These are phyloP conservation scores for Bombylius discolor DNA, from an alignment of 2,888 invertebrate species.

Conservation along the genomic window DNA sequence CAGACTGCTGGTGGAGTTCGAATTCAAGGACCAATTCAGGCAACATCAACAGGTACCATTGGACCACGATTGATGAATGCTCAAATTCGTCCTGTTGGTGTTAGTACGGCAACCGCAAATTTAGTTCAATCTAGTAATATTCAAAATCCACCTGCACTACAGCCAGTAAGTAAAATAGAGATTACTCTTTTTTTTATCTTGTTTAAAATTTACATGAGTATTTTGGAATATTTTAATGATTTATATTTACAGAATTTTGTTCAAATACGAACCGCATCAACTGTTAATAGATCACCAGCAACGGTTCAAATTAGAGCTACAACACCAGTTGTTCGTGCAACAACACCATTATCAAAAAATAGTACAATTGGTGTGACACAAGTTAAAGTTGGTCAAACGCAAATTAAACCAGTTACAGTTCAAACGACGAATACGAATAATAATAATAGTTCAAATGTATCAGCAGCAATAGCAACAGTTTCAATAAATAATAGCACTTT, in stretches of 20 bases:
- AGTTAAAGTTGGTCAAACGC: slow-evolving; percentile 36
- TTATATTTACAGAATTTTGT: slow-evolving; percentile 27
- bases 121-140: slow-evolving; percentile 22
- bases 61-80: slow-evolving; percentile 30
- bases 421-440: background rate
- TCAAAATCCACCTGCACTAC: slow-evolving; percentile 31
- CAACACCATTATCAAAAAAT: slow-evolving; percentile 17
- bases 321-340: slow-evolving; percentile 21
- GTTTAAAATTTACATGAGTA: background rate
- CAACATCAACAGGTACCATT: slow-evolving; percentile 12
- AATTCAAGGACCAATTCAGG: slow-evolving; percentile 25
- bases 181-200: background rate
- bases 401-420: slow-evolving; percentile 31
- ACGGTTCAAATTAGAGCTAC: slow-evolving; percentile 31
- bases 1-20: slow-evolving; percentile 31
- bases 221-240: background rate
- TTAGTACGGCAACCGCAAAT: slow-evolving; percentile 16
- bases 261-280: slow-evolving; percentile 24
- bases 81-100: slow-evolving; percentile 28
- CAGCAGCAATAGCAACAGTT: background rate
- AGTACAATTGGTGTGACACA: slow-evolving; percentile 19
- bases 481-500: background rate
- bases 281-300: slow-evolving; percentile 24
- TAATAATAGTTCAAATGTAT: background rate
- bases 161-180: slow-evolving; percentile 25